Base-by-base conservation (phyloP, 2,888 invertebrate genomes). In the Ryuthela nishihirai region DNA sequence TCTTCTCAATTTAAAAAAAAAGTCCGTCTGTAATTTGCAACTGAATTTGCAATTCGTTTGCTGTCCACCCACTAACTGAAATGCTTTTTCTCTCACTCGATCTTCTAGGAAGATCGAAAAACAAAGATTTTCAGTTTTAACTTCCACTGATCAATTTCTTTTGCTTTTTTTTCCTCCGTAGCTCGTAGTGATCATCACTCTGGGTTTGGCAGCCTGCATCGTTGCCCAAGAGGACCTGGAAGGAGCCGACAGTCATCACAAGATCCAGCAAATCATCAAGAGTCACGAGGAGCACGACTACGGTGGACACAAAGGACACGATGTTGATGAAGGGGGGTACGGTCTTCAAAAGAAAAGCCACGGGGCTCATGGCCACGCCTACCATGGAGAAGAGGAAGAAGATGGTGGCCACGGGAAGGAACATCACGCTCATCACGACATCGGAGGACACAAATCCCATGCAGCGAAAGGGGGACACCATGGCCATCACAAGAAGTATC, bases 231-330 rank as follows among this genome's bases (percentile, higher is more conserved):
- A 24, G 2, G 55, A 49, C 15, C 23, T 55, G 7, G 46, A 38
- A 12, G 35, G 50, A 5, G 52, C 50, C 20, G 26, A 21, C 9
- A 45, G 50, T 2, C 38, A 39, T 17, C 36, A 24, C 7, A 25
- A 24, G 1, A 52, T 58, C 7, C 52, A 58, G 10, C 50, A 46
- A 10, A 58, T 58, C 25, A 52, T 58, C 9, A 34, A 46, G 4
- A 36, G 32, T 21, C 56, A 58, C 20, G 56, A 58, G 9, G 41
- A 24, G 4, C 50, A 47, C 4, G 42, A 47, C 10, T 58, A 38
- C n/a, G 56, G 50, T 3, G 34, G 34, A 34, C 56, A 58, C 21
- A 52, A 52, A n/a, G 56, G 56, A 3, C 56, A 58, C 15, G 56
- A 58, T 15, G 50, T 52, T 42, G 50, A 45, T 17, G 46, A 45